Conservation (phyloP, 2,888 invertebrate genomes). For the Lasioglossum figueresi region DNA sequence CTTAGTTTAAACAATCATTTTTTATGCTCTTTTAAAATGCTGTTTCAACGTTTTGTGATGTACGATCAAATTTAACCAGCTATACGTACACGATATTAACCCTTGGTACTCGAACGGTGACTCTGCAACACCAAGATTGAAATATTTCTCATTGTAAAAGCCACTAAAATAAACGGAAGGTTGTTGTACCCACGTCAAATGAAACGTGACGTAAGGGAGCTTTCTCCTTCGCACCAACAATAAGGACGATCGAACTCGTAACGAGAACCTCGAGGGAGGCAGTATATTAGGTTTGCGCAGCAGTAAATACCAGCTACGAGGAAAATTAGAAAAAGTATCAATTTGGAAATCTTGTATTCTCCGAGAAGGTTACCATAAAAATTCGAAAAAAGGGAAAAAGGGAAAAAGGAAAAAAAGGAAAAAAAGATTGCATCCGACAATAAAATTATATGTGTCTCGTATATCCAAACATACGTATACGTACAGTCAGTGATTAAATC, state of each 20-base stretch:
- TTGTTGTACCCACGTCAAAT: conserved; percentile 8
- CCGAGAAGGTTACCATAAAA: neutral
- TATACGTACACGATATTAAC: neutral
- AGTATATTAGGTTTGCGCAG: conserved; percentile 76
- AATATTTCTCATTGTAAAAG: neutral
- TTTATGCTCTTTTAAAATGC: neutral
- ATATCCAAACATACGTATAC: neutral
- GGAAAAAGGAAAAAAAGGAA: no score
- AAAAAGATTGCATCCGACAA: neutral
- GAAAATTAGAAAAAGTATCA: conserved; percentile 54
- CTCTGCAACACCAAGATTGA: neutral
- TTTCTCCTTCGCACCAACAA: conserved; percentile 6
- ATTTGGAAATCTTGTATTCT: conserved; percentile 28
- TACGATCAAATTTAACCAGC: neutral
- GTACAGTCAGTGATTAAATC: no score
- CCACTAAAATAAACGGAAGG: neutral
- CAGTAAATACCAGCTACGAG: conserved; percentile 67
- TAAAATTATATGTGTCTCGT: neutral
- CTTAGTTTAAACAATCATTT: no score
- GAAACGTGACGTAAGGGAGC: conserved; percentile 3
- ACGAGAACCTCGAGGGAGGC: conserved; percentile 38
- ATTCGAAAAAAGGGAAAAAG: no score
- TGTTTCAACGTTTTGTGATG: neutral
- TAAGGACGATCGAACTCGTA: conserved; percentile 53
- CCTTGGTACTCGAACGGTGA: no score